Evolutionary conservation across 2,888 invertebrate species (phyloP).

Genomic region (Ophonus ardosiacus): DNA sequence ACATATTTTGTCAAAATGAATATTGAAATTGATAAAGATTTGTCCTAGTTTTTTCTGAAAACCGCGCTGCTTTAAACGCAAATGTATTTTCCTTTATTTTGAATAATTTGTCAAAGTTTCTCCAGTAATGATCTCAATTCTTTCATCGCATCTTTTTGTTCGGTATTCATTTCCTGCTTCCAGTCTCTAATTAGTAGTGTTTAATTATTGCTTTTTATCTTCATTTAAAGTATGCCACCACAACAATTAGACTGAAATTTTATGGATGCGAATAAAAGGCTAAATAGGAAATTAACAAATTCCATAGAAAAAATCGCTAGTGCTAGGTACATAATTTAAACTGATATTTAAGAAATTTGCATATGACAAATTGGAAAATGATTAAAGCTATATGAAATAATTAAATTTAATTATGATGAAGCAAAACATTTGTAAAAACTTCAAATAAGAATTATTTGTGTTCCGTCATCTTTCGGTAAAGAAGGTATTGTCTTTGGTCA

Average conservation of each 20-base stretch:
- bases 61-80: background rate
- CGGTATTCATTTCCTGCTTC: constrained; percentile 5
- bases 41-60: background rate
- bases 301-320: too few relatives aligned
- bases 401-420: too few relatives aligned
- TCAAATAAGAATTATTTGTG: too few relatives aligned
- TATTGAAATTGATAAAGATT: background rate
- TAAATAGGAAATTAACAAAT: too few relatives aligned
- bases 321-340: too few relatives aligned
- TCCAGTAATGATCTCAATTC: constrained; percentile 17
- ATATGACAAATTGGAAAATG: background rate
- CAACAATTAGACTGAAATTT: background rate
- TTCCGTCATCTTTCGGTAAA: too few relatives aligned
- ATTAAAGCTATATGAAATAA: background rate
- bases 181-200: background rate
- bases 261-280: too few relatives aligned
- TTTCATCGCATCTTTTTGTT: constrained; percentile 21
- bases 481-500: too few relatives aligned
- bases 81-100: constrained; percentile 1
- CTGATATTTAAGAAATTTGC: background rate
- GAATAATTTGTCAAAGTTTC: constrained; percentile 29
- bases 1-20: background rate
- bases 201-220: background rate
- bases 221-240: background rate
- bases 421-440: too few relatives aligned